phyloP scores from a whole-genome alignment of 2,113 vertebrate genomes.

The Illadopsis cleaveri region DNA sequence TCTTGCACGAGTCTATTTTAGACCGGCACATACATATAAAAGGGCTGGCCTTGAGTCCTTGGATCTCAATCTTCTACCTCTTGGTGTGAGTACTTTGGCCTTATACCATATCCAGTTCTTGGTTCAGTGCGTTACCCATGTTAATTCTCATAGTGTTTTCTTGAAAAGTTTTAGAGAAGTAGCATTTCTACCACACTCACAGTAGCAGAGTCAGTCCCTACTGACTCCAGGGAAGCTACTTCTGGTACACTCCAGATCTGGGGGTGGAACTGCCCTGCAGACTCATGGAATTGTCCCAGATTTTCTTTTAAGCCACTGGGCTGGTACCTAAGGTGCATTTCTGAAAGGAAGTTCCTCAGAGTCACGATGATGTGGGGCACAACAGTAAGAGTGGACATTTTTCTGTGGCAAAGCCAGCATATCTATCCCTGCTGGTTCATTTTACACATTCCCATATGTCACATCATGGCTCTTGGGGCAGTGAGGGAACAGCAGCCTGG shows the following conservation, averaged over 20 bases:
- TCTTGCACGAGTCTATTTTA: neutral
- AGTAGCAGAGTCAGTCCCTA: neutral
- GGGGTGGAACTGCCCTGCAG: neutral
- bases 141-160: neutral
- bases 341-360: neutral
- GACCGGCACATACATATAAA: neutral
- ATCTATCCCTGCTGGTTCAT: neutral
- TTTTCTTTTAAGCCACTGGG: neutral
- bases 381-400: neutral
- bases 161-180: neutral
- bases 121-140: neutral
- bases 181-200: neutral
- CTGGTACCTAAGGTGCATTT: slow-evolving; percentile 8
- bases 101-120: neutral
- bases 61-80: neutral
- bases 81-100: neutral
- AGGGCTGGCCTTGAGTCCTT: neutral
- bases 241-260: neutral
- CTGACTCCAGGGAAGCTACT: neutral
- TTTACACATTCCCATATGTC: neutral
- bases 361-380: neutral
- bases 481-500: neutral
- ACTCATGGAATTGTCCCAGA: neutral
- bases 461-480: neutral
- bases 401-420: neutral